A percentile compares a stretch with the other conserved stretches of the same genome.
Conservation (phyloP, 2,888 invertebrate genomes). For the Drosophila trichaetosa region DNA sequence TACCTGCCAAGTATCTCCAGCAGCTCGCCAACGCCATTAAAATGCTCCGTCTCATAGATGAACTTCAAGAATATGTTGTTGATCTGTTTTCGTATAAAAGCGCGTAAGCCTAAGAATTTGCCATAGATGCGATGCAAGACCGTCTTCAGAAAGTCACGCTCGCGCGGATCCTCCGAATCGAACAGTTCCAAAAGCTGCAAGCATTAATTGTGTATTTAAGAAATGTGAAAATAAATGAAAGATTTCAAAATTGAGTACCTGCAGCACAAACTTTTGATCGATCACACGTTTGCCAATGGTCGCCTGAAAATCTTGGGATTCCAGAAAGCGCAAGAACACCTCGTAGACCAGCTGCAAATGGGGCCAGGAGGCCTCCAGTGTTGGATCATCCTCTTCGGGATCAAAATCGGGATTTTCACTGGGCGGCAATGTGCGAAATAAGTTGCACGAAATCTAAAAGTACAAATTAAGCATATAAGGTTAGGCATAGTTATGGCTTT, state of each 20-base stretch:
- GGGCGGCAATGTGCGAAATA: conserved; percentile 95
- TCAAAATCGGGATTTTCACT: conserved; percentile 95
- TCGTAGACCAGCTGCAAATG: conserved; percentile 94
- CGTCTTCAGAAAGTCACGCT: conserved; percentile 98
- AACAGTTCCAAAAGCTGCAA: conserved; percentile 95
- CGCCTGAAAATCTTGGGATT: conserved; percentile 97
- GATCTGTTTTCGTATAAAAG: conserved; percentile 98
- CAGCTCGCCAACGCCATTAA: conserved; percentile 98
- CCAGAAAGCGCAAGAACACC: conserved; percentile 92
- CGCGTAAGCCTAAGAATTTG: conserved; percentile 97
- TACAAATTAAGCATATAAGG: background rate
- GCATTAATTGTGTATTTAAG: conserved; percentile 4
- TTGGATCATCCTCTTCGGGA: conserved; percentile 98
- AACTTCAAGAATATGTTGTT: conserved; percentile 98
- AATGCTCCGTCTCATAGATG: conserved; percentile 99
- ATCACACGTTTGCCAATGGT: conserved; percentile 96
- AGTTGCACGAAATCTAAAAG: conserved; percentile 91
- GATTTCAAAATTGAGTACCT: conserved; percentile 86
- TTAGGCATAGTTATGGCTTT: background rate
- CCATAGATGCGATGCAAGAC: conserved; percentile 99
- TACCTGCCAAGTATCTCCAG: conserved; percentile 97
- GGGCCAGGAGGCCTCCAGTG: conserved; percentile 97
- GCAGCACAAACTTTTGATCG: conserved; percentile 97
- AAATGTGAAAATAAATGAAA: background rate
- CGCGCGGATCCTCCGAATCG: conserved; percentile 98